phyloP scores from a whole-genome alignment of 2,888 invertebrate genomes.

The Caenorhabditis virilis region DNA sequence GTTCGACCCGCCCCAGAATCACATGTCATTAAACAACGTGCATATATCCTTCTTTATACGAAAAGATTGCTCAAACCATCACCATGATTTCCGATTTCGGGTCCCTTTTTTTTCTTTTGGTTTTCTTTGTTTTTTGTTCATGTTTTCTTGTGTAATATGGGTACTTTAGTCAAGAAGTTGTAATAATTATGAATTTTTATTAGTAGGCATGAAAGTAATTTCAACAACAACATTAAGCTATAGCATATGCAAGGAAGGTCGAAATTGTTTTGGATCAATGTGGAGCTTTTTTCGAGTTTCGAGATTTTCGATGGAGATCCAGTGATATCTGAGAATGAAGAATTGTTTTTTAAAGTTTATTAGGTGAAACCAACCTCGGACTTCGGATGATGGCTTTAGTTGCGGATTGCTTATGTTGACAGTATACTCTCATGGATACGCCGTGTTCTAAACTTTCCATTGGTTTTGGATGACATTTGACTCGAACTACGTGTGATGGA shows the following conservation, averaged over 20 bases:
- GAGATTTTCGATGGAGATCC: slow-evolving; percentile 55
- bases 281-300: slow-evolving; percentile 42
- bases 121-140: not conserved
- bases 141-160: no score
- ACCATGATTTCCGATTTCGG: no score
- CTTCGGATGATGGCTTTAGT: slow-evolving; percentile 49
- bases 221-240: no score
- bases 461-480: slow-evolving; percentile 63
- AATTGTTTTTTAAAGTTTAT: not conserved
- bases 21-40: slow-evolving; percentile 80
- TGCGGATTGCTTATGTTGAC: slow-evolving; percentile 52
- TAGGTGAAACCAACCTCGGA: slow-evolving; percentile 35
- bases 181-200: not conserved
- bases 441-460: slow-evolving; percentile 64
- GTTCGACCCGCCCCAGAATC: slow-evolving; percentile 78
- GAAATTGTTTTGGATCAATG: slow-evolving; percentile 49
- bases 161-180: no score
- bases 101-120: not conserved
- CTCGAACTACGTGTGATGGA: slow-evolving; percentile 51
- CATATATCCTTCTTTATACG: slow-evolving; percentile 84
- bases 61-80: slow-evolving; percentile 8
- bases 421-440: slow-evolving; percentile 43
- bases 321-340: slow-evolving; percentile 66
- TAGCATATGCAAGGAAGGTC: slow-evolving; percentile 54
- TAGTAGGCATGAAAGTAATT: no score